Conservation (phyloP, 1,140 invertebrate species). For the Drosophila mauritiana region DNA sequence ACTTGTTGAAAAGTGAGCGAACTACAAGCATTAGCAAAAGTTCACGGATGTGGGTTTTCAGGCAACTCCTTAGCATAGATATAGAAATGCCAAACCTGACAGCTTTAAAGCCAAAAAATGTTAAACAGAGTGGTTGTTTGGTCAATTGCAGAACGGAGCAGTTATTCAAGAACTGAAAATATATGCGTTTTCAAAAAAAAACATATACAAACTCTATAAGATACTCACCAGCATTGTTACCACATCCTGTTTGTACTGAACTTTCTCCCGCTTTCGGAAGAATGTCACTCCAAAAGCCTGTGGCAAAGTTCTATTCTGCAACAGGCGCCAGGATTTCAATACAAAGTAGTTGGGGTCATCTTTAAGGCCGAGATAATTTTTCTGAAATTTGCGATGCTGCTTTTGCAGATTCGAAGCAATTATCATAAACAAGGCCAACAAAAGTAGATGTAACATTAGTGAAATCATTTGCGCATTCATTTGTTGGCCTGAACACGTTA, state of each 20-base stretch:
- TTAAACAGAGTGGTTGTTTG: constrained; percentile 2
- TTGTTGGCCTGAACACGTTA: background rate
- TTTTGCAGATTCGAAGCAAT: constrained; percentile 32
- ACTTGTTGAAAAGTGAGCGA: constrained; percentile 14
- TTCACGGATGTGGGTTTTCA: constrained; percentile 10
- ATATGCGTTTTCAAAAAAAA: too few species aligned
- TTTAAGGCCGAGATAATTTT: constrained; percentile 24
- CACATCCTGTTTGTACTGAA: constrained; percentile 35
- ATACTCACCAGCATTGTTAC: constrained; percentile 52
- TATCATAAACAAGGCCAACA: constrained; percentile 25
- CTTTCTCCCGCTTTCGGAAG: constrained; percentile 2
- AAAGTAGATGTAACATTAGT: constrained; percentile 17
- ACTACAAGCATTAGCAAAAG: constrained; percentile 21
- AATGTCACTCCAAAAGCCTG: constrained; percentile 55
- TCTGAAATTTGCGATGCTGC: constrained; percentile 37
- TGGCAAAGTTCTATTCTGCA: constrained; percentile 48
- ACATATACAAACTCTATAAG: background rate
- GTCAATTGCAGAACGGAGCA: constrained; percentile 24
- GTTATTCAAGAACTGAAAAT: constrained; percentile 39
- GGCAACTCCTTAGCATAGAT: constrained; percentile 17
- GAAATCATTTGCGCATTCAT: constrained; percentile 18
- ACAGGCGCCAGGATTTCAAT: constrained; percentile 45
- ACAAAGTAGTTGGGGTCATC: constrained; percentile 48
- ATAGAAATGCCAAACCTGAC: constrained; percentile 2
- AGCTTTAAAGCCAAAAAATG: constrained; percentile 3